These are phyloP conservation scores for Schizotus pectinicornis DNA, from an alignment of 2,888 invertebrate genomes.

Conservation along the genomic window DNA sequence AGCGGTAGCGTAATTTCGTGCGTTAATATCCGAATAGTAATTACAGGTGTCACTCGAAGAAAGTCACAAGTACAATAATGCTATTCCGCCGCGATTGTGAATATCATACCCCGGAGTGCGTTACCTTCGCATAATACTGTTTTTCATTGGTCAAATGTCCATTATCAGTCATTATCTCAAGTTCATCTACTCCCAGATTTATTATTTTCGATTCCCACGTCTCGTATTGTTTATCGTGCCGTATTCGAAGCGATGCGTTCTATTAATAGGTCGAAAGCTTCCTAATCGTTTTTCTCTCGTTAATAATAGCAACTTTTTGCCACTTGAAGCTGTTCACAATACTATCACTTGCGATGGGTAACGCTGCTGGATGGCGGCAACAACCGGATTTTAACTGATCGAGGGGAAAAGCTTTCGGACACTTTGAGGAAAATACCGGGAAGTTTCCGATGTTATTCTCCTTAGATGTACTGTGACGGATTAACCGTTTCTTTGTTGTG, in stretches of 20 bases:
- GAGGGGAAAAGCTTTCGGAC: no score
- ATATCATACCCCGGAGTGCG: constrained; percentile 47
- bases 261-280: background rate
- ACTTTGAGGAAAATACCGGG: no score
- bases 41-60: constrained; percentile 35
- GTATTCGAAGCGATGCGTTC: background rate
- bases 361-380: no score
- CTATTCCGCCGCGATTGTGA: constrained; percentile 44
- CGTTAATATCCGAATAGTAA: constrained; percentile 27
- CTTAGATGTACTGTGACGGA: constrained; percentile 1
- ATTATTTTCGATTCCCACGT: constrained; percentile 15
- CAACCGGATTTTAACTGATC: no score
- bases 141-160: constrained; percentile 49
- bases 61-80: constrained; percentile 42
- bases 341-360: background rate
- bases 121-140: constrained; percentile 47
- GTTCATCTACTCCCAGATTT: constrained; percentile 45
- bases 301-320: no score
- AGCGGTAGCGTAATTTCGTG: constrained; percentile 14
- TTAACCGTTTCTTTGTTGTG: constrained; percentile 16
- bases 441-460: background rate
- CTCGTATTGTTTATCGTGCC: background rate
- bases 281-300: no score
- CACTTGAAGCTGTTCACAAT: background rate
- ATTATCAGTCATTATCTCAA: constrained; percentile 52